phyloP scores from a whole-genome alignment of 2,113 vertebrate species.

The Speoplatyrhinus poulsoni region DNA sequence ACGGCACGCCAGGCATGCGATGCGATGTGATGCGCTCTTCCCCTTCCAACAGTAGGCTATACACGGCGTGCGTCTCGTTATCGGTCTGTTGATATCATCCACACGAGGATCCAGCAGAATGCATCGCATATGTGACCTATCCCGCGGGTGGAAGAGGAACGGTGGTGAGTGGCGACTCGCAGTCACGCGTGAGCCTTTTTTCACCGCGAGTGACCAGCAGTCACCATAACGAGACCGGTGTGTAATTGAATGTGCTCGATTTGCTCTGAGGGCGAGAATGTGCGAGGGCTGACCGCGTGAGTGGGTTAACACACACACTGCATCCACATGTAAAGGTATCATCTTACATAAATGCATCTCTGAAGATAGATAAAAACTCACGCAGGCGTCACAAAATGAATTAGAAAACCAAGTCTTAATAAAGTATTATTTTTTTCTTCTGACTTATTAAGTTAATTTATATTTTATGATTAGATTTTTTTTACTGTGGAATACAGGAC shows the following conservation, averaged over 20 bases:
- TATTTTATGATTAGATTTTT: too few relatives aligned
- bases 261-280: slow-evolving; percentile 55
- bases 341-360: slow-evolving; percentile 41
- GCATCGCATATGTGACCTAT: slow-evolving; percentile 36
- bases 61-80: neutral
- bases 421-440: neutral
- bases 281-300: slow-evolving; percentile 55
- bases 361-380: slow-evolving; percentile 4
- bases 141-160: slow-evolving; percentile 6
- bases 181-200: slow-evolving; percentile 26
- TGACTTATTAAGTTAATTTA: too few relatives aligned
- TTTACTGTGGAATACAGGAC: too few relatives aligned
- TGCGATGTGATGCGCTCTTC: slow-evolving; percentile 53
- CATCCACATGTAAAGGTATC: slow-evolving; percentile 46
- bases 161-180: neutral
- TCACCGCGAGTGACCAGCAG: slow-evolving; percentile 16
- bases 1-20: slow-evolving; percentile 6
- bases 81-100: slow-evolving; percentile 54
- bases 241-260: slow-evolving; percentile 25
- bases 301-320: slow-evolving; percentile 48
- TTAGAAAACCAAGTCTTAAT: neutral
- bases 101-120: neutral
- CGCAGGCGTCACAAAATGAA: slow-evolving; percentile 1
- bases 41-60: slow-evolving; percentile 28
- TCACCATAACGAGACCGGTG: slow-evolving; percentile 34